phyloP scores from a whole-genome alignment of 1,140 invertebrate species.

The Pteromalus puparum region DNA sequence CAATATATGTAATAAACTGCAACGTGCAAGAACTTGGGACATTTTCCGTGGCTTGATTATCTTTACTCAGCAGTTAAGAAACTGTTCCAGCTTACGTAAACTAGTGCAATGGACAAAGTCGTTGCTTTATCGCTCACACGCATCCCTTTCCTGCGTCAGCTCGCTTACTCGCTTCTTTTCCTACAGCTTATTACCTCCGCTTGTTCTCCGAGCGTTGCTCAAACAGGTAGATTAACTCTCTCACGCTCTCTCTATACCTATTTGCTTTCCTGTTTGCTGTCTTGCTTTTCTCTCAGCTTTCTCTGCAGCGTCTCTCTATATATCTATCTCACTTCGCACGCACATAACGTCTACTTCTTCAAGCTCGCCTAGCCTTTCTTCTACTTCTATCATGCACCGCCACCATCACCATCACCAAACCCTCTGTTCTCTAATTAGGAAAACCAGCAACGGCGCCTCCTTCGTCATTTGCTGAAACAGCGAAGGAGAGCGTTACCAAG shows the following conservation, averaged over 20 bases:
- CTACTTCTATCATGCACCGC: constrained; percentile 42
- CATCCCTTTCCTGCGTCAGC: constrained; percentile 56
- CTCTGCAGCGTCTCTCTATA: constrained; percentile 14
- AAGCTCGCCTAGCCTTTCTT: constrained; percentile 14
- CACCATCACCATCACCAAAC: constrained; percentile 69
- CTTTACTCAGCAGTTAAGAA: constrained; percentile 59
- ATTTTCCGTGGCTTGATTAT: constrained; percentile 53
- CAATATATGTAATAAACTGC: constrained; percentile 36
- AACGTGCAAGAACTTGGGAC: constrained; percentile 45
- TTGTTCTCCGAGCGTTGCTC: constrained; percentile 45
- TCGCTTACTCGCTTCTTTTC: constrained; percentile 62
- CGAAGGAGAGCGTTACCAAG: constrained; percentile 60
- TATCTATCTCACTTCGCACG: background rate
- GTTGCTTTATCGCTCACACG: constrained; percentile 61
- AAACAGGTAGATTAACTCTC: constrained; percentile 52
- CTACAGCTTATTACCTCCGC: constrained; percentile 57
- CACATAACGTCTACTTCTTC: constrained; percentile 17
- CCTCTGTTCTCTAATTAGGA: constrained; percentile 54
- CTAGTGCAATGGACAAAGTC: constrained; percentile 62
- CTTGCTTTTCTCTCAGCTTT: constrained; percentile 9
- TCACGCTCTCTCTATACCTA: constrained; percentile 4
- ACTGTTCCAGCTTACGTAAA: constrained; percentile 70
- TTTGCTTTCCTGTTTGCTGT: constrained; percentile 13
- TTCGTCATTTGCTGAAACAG: constrained; percentile 52
- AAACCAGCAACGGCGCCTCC: constrained; percentile 36